A percentile compares a stretch with the other conserved stretches of the same genome.
phyloP scores from a whole-genome alignment of 2,888 invertebrate genomes.

The Azorinus chamasolen region DNA sequence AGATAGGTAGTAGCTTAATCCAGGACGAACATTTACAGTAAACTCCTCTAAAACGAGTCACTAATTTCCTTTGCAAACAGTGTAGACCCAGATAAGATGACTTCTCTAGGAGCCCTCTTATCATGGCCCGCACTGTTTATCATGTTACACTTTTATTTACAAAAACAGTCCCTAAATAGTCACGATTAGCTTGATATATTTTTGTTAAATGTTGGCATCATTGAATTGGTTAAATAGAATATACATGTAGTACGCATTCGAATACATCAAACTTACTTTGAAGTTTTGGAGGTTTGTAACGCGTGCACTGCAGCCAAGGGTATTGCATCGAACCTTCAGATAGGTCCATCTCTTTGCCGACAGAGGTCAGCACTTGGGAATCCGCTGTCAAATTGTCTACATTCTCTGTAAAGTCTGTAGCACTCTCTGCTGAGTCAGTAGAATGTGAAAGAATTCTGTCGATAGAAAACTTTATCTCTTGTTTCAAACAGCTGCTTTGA shows the following conservation, averaged over 20 bases:
- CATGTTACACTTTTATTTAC: too few relatives aligned
- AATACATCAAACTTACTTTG: conserved; percentile 76
- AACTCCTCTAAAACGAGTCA: too few relatives aligned
- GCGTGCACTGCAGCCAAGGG: conserved; percentile 84
- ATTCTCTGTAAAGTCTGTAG: conserved; percentile 1
- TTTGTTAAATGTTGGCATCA: too few relatives aligned
- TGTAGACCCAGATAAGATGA: not conserved
- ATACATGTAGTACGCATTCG: not conserved
- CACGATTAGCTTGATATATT: too few relatives aligned
- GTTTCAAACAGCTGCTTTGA: conserved; percentile 2
- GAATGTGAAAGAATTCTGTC: conserved; percentile 66
- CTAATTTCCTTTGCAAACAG: not conserved
- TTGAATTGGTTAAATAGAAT: too few relatives aligned
- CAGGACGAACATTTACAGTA: too few relatives aligned
- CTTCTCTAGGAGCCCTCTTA: too few relatives aligned
- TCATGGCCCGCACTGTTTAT: not conserved
- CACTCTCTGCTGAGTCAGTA: not conserved
- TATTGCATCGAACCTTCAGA: conserved; percentile 52
- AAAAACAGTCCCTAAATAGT: too few relatives aligned
- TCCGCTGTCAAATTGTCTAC: conserved; percentile 19
- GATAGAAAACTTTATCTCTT: conserved; percentile 73
- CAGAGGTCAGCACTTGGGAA: conserved; percentile 9
- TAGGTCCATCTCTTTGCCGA: conserved; percentile 19
- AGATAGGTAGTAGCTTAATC: too few relatives aligned
- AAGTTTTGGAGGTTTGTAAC: conserved; percentile 85